phyloP scores from a whole-genome alignment of 2,113 vertebrate genomes.

The Australoheros scitulus region DNA sequence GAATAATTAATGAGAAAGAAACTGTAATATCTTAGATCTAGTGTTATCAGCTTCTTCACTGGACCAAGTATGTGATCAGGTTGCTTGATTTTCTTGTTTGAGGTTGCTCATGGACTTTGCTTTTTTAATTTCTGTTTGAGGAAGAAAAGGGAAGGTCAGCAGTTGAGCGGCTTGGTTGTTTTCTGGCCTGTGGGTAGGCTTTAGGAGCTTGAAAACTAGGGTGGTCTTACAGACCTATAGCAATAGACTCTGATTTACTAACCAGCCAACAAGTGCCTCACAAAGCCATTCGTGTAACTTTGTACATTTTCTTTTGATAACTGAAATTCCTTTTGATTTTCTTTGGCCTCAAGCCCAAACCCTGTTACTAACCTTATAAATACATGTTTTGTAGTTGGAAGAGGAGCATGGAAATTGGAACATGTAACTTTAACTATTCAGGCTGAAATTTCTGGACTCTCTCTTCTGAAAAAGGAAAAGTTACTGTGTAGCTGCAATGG shows the following conservation, averaged over 20 bases:
- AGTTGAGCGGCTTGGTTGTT: conserved; percentile 48
- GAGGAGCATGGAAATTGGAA: conserved; percentile 72
- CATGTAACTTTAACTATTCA: conserved; percentile 70
- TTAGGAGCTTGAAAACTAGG: conserved; percentile 72
- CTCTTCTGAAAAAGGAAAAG: conserved; percentile 54
- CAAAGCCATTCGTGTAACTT: conserved; percentile 78
- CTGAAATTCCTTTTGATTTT: conserved; percentile 84
- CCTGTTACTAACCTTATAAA: conserved; percentile 78
- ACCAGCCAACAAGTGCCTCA: conserved; percentile 48
- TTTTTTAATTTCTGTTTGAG: conserved; percentile 40
- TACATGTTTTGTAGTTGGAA: conserved; percentile 60
- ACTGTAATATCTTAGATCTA: background rate
- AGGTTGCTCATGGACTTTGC: conserved; percentile 7
- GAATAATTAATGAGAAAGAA: rapidly evolving
- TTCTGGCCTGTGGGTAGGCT: conserved; percentile 66
- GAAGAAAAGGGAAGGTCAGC: conserved; percentile 30
- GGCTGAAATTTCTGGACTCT: conserved; percentile 72
- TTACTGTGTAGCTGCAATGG: background rate
- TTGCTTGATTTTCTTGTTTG: conserved; percentile 47
- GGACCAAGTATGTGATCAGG: conserved; percentile 4
- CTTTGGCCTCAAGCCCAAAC: conserved; percentile 82
- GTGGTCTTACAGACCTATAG: conserved; percentile 82
- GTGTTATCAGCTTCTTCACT: background rate
- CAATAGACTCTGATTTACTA: conserved; percentile 76
- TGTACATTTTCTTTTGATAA: conserved; percentile 85